phyloP scores from a whole-genome alignment of 2,888 invertebrate species.

The Chaetoderma sp. region DNA sequence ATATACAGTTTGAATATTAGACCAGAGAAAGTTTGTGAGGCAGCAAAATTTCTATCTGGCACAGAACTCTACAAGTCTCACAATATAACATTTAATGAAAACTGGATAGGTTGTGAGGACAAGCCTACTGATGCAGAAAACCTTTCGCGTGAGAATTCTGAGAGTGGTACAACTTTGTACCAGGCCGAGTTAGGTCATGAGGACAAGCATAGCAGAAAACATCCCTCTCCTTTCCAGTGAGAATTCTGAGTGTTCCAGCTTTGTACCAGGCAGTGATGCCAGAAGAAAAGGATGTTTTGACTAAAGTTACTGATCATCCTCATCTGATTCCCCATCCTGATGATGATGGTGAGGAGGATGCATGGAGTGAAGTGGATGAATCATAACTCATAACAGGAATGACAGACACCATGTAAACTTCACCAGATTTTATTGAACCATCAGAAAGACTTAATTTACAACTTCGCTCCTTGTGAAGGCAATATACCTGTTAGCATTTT shows the following conservation, averaged over 20 bases:
- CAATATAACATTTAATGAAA: not conserved
- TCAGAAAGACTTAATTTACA: conserved; percentile 16
- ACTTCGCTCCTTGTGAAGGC: conserved; percentile 22
- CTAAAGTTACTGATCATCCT: not conserved
- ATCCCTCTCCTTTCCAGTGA: too few species aligned
- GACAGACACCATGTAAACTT: conserved; percentile 17
- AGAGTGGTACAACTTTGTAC: not conserved
- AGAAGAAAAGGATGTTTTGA: not conserved
- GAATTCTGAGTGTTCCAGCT: not conserved
- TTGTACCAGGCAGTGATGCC: not conserved
- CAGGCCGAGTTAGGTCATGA: not conserved
- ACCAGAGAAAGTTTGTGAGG: conserved; percentile 12
- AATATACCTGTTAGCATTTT: conserved; percentile 13
- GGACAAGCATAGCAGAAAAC: not conserved
- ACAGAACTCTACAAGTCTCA: not conserved
- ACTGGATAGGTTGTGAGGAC: not conserved
- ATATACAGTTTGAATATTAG: conserved; percentile 18
- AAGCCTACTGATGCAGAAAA: not conserved
- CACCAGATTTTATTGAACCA: conserved; percentile 24
- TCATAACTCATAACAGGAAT: conserved; percentile 1
- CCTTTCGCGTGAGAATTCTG: not conserved
- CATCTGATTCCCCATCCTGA: not conserved
- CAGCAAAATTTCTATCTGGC: conserved; percentile 1
- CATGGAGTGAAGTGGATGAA: conserved; percentile 18
- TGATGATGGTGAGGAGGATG: conserved; percentile 5